Conservation (phyloP, 2,797 vertebrate genomes). For the Onychomys arenicola region DNA sequence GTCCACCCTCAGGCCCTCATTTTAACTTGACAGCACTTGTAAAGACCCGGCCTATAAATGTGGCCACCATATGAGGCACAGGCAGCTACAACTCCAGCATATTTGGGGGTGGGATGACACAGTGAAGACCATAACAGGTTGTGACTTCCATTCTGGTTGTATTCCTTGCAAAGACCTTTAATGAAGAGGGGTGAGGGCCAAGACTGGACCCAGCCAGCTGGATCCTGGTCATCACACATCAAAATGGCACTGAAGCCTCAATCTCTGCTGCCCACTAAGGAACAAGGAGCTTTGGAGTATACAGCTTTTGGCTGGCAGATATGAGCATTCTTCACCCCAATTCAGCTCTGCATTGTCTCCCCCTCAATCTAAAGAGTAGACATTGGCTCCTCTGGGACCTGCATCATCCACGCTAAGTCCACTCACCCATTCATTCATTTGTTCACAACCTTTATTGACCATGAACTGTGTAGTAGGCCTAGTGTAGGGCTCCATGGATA, state of each 20-base stretch:
- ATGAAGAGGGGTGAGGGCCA: not conserved
- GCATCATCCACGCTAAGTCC: not conserved
- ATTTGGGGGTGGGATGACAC: not conserved
- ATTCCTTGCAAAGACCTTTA: not conserved
- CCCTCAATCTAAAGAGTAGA: not conserved
- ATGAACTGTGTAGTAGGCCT: not conserved
- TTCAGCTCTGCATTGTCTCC: not conserved
- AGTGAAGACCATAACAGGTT: not conserved
- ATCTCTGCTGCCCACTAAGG: not conserved
- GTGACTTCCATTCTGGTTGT: not conserved
- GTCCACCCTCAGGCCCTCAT: not conserved
- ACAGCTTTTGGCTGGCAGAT: not conserved
- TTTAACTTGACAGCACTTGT: not conserved
- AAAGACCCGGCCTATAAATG: not conserved
- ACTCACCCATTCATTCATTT: not conserved
- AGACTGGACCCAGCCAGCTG: not conserved
- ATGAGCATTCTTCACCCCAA: not conserved
- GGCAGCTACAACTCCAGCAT: not conserved
- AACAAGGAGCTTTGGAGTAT: no score
- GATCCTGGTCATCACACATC: not conserved
- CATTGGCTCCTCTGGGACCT: not conserved
- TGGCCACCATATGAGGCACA: not conserved
- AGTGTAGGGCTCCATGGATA: not conserved
- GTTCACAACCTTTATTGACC: not conserved
- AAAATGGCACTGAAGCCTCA: not conserved